Base-by-base conservation (phyloP, 2,797 vertebrate genomes). In the Eidolon dupreanum region DNA sequence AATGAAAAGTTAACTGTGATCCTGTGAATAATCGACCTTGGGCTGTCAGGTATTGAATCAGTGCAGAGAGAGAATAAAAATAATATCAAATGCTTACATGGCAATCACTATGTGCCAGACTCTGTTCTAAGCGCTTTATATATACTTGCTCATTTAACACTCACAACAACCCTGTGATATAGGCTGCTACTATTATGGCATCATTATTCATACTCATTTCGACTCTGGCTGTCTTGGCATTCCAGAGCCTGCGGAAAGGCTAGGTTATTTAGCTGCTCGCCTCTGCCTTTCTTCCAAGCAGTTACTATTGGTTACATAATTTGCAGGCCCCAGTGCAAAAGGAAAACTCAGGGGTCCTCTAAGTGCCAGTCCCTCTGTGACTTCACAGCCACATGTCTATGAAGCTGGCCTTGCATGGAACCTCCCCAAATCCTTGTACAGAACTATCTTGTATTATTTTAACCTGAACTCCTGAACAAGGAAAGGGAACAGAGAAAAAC, bases 31-130 rank as follows among this genome's bases (percentile, higher is more conserved):
- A 87, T 55, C 17, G 59, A 9, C 74, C n/a, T 46, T n/a, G 9
- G 51, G 70, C 31, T 77, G 33, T 78, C 77, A 51, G 71, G 38
- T 43, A 59, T 66, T 55, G 16, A 33, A 36, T 33, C 65, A 22
- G 43, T 0, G 1, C 22, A 24, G 51, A 36, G 5, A 73, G 55
- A 26, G 31, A 33, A 7, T 17, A 28, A 61, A 9, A 31, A 49
- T 36, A 41, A 41, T 4, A 15, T 1, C 1, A 6, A 53, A 71
- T 41, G n/a, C 9, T 24, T 57, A 11, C 13, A 31, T 0, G 4
- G 20, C 3, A 0, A 24, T 53, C 36, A 0, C 53, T 5, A 0
- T 0, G 31, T 13, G 55, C 51, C 68, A 71, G 46, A n/a, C 22
- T 11, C 6, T 6, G 26, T n/a, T 53, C 57, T 6, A 31, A 73